Evolutionary conservation across 2,888 invertebrate species (phyloP), one percentile per base, ranked within the genome.

Genomic region (Stratiomys singularior): DNA sequence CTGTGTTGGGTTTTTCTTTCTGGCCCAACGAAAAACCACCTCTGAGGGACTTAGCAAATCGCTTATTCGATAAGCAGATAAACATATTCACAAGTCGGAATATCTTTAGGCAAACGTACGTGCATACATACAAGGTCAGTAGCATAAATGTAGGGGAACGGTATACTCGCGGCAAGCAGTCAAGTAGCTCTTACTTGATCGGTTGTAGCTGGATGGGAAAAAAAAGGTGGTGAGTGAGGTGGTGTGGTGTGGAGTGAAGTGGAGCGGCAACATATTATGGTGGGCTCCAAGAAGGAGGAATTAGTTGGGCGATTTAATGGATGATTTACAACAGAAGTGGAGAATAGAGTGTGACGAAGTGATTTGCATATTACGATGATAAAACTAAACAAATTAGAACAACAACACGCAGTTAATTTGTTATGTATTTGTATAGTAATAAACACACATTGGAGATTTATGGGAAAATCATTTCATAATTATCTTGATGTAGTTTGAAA

Each of bases 361-460:
- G 69, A 69, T 69, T 69, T 69, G 25, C 69, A 69, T 69, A 69
- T 69, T 69, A 69, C 18, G 46, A 69, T 47, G 30, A 69, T 69
- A 69, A 69, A 47, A 37, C 47, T 69, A 47, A 18, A 18, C 47
- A 23, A 69, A 47, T 69, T 69, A 47, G 69, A 69, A 69, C 46
- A 46, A 47, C 23, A 47, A 66, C 27, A 18, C 13, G 30, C 25
- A 13, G 69, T 47, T 69, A 69, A 69, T 69, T 69, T 46, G 69
- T 15, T 46, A n/a, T 69, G 11, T 30, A 27, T 47, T 69, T 23
- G 46, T 69, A 23, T 21, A 15, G 18, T 23, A 60, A 25, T 52
- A 15, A n/a, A 52, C 15, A n/a, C 15, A 52, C 15, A 13, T 52
- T 52, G 52, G 15, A n/a, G n/a, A n/a, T n/a, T n/a, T n/a, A n/a